A percentile compares a stretch with the other conserved stretches of the same genome.
phyloP scores from a whole-genome alignment of 2,888 invertebrate genomes.

The Tetropium fuscum region DNA sequence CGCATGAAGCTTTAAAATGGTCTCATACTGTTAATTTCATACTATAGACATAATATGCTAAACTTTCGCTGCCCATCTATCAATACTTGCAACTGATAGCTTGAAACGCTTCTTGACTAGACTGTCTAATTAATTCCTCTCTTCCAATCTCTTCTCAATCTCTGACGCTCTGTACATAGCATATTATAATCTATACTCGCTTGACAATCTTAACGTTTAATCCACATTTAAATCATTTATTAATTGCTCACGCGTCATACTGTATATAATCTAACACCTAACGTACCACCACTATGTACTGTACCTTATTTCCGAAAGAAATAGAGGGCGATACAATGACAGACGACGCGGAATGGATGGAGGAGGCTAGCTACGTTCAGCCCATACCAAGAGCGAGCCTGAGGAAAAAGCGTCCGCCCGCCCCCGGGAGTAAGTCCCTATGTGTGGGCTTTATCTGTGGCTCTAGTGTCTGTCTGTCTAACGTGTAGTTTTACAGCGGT shows the following conservation, averaged over 20 bases:
- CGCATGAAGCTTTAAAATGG: not conserved
- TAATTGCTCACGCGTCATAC: constrained; percentile 5
- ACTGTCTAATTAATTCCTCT: not conserved
- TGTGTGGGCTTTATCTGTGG: constrained; percentile 41
- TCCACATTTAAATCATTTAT: constrained; percentile 1
- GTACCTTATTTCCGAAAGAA: constrained; percentile 21
- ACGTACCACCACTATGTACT: constrained; percentile 9
- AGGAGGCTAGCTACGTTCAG: constrained; percentile 35
- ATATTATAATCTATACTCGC: constrained; percentile 21
- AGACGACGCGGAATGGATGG: constrained; percentile 54
- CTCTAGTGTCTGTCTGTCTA: constrained; percentile 36
- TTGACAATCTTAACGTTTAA: not conserved
- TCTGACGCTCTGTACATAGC: constrained; percentile 14
- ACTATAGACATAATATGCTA: constrained; percentile 18
- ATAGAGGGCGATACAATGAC: constrained; percentile 11
- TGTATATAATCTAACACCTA: constrained; percentile 17
- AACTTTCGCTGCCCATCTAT: not conserved
- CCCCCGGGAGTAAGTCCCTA: constrained; percentile 57
- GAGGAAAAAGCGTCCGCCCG: constrained; percentile 48
- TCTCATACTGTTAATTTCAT: not conserved
- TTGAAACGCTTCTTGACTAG: constrained; percentile 10
- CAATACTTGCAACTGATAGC: constrained; percentile 5
- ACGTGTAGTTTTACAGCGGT: constrained; percentile 34
- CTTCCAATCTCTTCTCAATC: not conserved
- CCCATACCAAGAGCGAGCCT: constrained; percentile 43